Evolutionary conservation across 2,888 invertebrate species (phyloP).

Genomic region (Quadroppia sp.): DNA sequence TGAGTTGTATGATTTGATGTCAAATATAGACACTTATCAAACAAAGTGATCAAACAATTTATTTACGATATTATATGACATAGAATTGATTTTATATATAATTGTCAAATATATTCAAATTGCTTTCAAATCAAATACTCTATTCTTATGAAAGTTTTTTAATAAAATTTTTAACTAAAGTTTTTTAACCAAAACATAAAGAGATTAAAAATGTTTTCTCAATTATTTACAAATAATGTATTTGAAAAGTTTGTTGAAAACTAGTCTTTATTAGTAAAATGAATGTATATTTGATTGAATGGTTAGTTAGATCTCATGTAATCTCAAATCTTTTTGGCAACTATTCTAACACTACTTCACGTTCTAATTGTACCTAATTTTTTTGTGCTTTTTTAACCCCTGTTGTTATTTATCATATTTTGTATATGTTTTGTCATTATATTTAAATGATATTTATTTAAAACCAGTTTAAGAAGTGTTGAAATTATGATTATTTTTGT

Average conservation of each 20-base stretch:
- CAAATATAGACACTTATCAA: too few species aligned
- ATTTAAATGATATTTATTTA: background rate
- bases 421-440: background rate
- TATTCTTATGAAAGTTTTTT: background rate
- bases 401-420: too few species aligned
- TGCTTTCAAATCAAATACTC: background rate
- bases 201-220: too few species aligned
- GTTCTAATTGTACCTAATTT: conserved; percentile 23
- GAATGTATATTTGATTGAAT: background rate
- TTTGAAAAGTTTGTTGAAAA: background rate
- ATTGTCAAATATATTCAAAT: too few species aligned
- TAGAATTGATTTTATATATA: too few species aligned
- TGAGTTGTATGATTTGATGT: too few species aligned
- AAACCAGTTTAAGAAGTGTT: too few species aligned
- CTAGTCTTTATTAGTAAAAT: background rate
- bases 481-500: too few species aligned
- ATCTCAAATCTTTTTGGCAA: conserved; percentile 4
- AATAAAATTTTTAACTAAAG: background rate
- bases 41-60: too few species aligned
- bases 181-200: too few species aligned
- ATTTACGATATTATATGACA: too few species aligned
- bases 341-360: background rate
- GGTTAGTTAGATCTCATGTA: background rate
- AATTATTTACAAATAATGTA: too few species aligned
- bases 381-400: background rate